Evolutionary conservation across 2,113 vertebrate genomes (phyloP).

Genomic region (Corapipo altera): DNA sequence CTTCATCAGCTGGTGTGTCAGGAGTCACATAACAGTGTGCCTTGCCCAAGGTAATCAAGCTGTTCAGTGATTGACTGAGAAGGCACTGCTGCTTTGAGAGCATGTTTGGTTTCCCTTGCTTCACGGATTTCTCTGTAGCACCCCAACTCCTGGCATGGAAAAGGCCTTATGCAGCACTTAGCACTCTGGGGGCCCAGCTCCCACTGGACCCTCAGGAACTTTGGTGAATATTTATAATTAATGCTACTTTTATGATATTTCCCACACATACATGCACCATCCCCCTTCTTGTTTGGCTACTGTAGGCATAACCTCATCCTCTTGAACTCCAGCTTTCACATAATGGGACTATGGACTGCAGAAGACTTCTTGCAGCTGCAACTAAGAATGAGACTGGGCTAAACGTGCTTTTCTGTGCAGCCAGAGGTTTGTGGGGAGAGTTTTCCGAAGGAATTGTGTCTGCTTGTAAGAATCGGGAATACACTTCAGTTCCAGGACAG

Average conservation of each 20-base stretch:
- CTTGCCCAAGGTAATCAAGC: background rate
- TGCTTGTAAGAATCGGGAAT: background rate
- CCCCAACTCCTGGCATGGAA: background rate
- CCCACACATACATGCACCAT: background rate
- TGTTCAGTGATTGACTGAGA: background rate
- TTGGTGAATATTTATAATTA: background rate
- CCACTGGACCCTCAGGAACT: background rate
- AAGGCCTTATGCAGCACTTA: background rate
- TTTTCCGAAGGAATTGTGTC: background rate
- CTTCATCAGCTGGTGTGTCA: background rate
- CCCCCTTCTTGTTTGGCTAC: background rate
- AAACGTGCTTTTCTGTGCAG: fast-evolving
- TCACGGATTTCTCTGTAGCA: fast-evolving
- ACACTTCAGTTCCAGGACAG: background rate
- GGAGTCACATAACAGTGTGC: background rate
- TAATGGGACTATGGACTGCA: background rate
- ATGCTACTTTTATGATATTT: background rate
- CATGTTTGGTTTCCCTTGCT: fast-evolving
- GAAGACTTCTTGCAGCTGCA: background rate
- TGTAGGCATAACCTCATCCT: background rate
- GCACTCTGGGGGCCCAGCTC: background rate
- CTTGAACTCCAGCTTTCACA: background rate
- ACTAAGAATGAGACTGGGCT: background rate
- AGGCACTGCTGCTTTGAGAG: background rate
- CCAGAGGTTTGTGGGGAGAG: background rate